These are phyloP conservation scores for Calliphora vomitoria DNA, from an alignment of 2,888 invertebrate genomes.

Conservation along the genomic window DNA sequence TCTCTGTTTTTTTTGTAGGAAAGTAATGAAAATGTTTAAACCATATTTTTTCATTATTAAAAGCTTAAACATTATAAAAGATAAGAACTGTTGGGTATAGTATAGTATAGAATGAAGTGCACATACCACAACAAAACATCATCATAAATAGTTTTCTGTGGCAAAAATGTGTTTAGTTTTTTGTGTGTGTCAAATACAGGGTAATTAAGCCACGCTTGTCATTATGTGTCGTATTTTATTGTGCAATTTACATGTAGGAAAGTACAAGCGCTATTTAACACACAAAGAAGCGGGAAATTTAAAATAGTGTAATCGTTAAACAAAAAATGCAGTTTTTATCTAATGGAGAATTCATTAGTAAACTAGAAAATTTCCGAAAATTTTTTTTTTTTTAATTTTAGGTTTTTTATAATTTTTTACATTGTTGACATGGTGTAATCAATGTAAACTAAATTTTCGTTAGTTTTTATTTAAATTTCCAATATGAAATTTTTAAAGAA, in stretches of 20 bases:
- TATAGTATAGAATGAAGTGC: slow-evolving; percentile 37
- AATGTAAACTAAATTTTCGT: neutral
- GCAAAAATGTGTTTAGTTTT: neutral
- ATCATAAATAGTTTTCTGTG: slow-evolving; percentile 40
- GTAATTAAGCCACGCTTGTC: slow-evolving; percentile 73
- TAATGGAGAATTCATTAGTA: too few relatives aligned
- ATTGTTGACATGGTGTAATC: neutral
- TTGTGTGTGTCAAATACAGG: slow-evolving; percentile 8
- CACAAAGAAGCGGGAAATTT: neutral
- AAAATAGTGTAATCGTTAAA: slow-evolving; percentile 2
- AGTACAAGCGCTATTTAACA: slow-evolving; percentile 47
- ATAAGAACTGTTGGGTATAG: slow-evolving; percentile 29
- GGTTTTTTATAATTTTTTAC: neutral
- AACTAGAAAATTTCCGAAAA: too few relatives aligned
- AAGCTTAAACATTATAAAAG: slow-evolving; percentile 64
- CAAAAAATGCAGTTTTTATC: too few relatives aligned
- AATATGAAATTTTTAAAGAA: too few relatives aligned
- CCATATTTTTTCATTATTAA: slow-evolving; percentile 45
- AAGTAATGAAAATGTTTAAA: slow-evolving; percentile 54
- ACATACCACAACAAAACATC: slow-evolving; percentile 53
- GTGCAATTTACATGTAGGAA: slow-evolving; percentile 62
- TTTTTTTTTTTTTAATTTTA: neutral
- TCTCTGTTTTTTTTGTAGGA: neutral
- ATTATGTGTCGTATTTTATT: slow-evolving; percentile 56
- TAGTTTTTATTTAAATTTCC: too few relatives aligned